Evolutionary conservation across 2,888 invertebrate genomes (phyloP), one percentile per base, ranked within the genome.

Genomic region (Noctua comes): DNA sequence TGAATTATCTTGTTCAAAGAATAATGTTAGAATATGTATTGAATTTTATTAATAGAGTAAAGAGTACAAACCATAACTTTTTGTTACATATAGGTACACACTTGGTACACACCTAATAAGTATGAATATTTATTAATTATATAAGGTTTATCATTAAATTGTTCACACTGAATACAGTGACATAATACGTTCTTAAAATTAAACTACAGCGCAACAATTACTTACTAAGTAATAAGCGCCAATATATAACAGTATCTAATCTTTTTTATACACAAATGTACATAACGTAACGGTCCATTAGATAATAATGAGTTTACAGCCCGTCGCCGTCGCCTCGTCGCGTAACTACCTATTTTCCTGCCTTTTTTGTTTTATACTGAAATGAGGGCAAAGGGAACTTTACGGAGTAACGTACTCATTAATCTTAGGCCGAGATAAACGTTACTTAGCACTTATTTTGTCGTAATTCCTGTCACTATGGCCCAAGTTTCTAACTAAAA

Each of bases 221-320:
- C 51, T 10, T 51, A 51, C 51, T 10, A 8, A 51, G 51, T 51
- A 51, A 21, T 2, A 51, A 51, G 8, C 51, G 7, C 51, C 51
- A 51, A 21, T 21, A 51, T 51, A 51, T 21, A 51, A 51, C 51
- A 51, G 51, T n/a, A 51, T 8, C 5, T 76, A 76, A 59, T 59
- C 18, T 66, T 69, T 51, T 69, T 82, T 46, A 51, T 66, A 24
- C 13, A 76, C 18, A n/a, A 82, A 66, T 76, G 43, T 70, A 80
- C 69, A 59, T 69, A 66, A 66, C 31, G 62, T 71, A 31, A 81
- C 40, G 66, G 40, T 54, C 77, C 77, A 82, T 82, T 71, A 77
- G 68, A 68, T 77, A 77, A 68, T 68, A 77, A 71, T 71, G 71
- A 68, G 77, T 68, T 66, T 48, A 40, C 54, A 40, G 76, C 36